Conservation (phyloP, 2,888 invertebrate species). For the Siphonodentalium dalli region DNA sequence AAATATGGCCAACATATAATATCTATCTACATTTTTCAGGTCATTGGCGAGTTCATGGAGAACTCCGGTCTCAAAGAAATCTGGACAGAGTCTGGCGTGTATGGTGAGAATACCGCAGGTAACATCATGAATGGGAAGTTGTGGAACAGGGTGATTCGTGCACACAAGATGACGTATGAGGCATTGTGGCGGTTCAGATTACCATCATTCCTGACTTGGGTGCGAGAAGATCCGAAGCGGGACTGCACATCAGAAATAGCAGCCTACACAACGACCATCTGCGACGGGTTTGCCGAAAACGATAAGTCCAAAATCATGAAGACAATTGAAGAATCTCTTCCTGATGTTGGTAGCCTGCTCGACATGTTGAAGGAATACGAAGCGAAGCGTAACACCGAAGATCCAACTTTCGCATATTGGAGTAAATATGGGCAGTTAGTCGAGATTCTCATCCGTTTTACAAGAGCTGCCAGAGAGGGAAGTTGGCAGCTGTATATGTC, state of each 20-base stretch:
- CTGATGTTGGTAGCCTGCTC: background rate
- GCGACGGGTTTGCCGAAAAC: too few relatives aligned
- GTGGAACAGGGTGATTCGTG: constrained; percentile 12
- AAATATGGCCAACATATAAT: constrained; percentile 6
- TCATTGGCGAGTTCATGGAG: constrained; percentile 12
- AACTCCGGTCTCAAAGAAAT: constrained; percentile 18
- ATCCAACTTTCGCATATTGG: constrained; percentile 9
- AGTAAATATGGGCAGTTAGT: background rate
- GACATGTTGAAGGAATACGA: background rate
- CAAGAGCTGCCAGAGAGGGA: constrained; percentile 21
- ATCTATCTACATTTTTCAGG: constrained; percentile 15
- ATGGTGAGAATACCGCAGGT: constrained; percentile 11
- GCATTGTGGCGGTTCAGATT: constrained; percentile 10
- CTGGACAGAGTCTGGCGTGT: constrained; percentile 17
- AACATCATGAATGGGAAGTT: constrained; percentile 12
- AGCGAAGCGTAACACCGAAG: background rate
- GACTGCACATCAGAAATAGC: too few relatives aligned
- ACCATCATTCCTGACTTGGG: background rate
- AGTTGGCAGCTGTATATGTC: constrained; percentile 23
- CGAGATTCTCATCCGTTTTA: constrained; percentile 13
- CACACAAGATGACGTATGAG: constrained; percentile 10
- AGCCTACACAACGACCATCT: too few relatives aligned
- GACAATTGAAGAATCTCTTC: background rate
- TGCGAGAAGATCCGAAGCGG: too few relatives aligned
- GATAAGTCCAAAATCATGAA: background rate